These are phyloP conservation scores for Platynereis dumerilii DNA, from an alignment of 2,888 invertebrate species.

Conservation along the genomic window DNA sequence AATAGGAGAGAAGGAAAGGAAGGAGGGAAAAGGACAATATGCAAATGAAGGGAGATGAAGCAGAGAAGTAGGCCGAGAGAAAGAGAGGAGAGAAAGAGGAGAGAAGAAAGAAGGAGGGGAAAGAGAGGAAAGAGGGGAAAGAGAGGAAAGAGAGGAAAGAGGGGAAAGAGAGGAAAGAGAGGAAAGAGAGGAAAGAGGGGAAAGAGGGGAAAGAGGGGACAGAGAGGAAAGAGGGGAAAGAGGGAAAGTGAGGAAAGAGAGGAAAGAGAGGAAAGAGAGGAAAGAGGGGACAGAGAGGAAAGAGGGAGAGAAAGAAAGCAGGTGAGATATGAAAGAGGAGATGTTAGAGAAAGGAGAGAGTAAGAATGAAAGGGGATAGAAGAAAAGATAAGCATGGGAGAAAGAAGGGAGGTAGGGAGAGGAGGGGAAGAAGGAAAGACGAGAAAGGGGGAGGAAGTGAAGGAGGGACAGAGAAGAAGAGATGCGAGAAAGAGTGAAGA, in stretches of 20 bases:
- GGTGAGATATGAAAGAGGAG: conserved; percentile 7
- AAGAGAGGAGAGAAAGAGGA: too few relatives aligned
- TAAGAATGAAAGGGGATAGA: background rate
- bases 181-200: background rate
- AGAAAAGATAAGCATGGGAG: background rate
- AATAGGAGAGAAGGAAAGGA: too few relatives aligned
- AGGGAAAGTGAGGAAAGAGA: background rate
- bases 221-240: background rate
- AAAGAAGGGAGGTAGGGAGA: too few relatives aligned
- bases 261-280: conserved; percentile 7
- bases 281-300: too few relatives aligned
- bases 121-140: too few relatives aligned
- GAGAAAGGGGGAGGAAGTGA: background rate
- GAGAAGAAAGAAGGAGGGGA: too few relatives aligned
- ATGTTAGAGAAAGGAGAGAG: background rate
- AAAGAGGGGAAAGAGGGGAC: background rate
- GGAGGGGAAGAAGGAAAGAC: background rate
- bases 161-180: too few relatives aligned
- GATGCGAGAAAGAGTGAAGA: background rate
- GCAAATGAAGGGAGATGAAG: too few relatives aligned
- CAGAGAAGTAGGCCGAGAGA: too few relatives aligned
- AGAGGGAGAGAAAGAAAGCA: background rate
- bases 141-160: too few relatives aligned
- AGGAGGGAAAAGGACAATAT: too few relatives aligned
- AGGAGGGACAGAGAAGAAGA: background rate